phyloP scores from a whole-genome alignment of 2,113 vertebrate species.

The Larimichthys crocea region DNA sequence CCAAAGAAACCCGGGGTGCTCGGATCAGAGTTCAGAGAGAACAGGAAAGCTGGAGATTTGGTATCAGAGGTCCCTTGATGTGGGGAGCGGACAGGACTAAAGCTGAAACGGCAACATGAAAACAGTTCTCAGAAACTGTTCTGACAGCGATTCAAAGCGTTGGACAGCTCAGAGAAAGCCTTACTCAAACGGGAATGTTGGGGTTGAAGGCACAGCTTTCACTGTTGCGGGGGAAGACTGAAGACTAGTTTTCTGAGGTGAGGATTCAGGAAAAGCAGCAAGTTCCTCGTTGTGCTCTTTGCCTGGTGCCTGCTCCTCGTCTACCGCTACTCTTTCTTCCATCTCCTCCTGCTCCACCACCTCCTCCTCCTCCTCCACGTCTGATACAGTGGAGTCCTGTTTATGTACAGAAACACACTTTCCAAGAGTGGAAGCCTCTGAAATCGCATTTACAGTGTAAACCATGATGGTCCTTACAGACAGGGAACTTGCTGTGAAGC shows the following conservation, averaged over 20 bases:
- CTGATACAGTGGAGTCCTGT: slow-evolving; percentile 23
- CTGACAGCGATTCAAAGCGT: background rate
- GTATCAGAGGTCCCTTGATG: slow-evolving; percentile 41
- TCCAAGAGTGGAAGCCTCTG: background rate
- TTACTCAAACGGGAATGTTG: slow-evolving; percentile 78
- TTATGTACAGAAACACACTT: slow-evolving; percentile 47
- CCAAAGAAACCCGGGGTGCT: slow-evolving; percentile 76
- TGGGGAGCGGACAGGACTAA: slow-evolving; percentile 67
- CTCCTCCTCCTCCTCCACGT: slow-evolving; percentile 56
- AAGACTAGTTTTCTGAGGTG: slow-evolving; percentile 48
- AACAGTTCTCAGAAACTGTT: background rate
- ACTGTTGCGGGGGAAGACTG: slow-evolving; percentile 47
- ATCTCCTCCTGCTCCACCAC: slow-evolving; percentile 29
- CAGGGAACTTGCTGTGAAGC: too few species aligned
- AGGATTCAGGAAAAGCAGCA: slow-evolving; percentile 9
- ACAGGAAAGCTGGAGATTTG: slow-evolving; percentile 79
- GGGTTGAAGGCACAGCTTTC: slow-evolving; percentile 54
- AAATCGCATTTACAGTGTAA: background rate
- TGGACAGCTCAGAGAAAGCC: slow-evolving; percentile 4
- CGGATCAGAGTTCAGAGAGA: slow-evolving; percentile 72
- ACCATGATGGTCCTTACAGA: background rate
- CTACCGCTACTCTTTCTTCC: slow-evolving; percentile 27
- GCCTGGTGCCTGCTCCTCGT: slow-evolving; percentile 26
- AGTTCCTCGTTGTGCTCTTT: slow-evolving; percentile 38
- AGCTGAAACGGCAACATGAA: slow-evolving; percentile 51